Conservation (phyloP, 2,888 invertebrate genomes). For the Caenorhabditis panamensis region DNA sequence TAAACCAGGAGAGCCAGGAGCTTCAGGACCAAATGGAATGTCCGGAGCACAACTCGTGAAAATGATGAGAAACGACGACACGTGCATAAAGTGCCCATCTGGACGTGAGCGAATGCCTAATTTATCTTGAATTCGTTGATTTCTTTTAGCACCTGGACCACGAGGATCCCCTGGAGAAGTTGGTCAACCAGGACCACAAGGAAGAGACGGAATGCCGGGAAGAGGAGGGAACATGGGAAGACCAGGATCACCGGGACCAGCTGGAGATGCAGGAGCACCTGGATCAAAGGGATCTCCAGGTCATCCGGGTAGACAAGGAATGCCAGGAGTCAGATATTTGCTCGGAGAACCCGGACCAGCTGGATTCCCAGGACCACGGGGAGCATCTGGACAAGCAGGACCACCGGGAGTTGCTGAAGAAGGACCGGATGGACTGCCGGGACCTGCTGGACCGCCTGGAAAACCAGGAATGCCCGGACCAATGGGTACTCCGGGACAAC, state of each 20-base stretch:
- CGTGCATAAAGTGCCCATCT: conserved; percentile 69
- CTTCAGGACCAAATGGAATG: conserved; percentile 63
- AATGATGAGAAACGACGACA: conserved; percentile 55
- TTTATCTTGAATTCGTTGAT: not conserved
- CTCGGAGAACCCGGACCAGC: conserved; percentile 61
- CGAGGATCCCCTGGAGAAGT: conserved; percentile 55
- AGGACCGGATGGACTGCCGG: conserved; percentile 72
- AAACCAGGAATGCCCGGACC: conserved; percentile 70
- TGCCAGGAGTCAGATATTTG: conserved; percentile 58
- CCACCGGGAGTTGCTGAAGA: conserved; percentile 70
- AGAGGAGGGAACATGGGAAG: conserved; percentile 55
- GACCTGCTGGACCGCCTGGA: conserved; percentile 68
- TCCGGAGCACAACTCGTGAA: conserved; percentile 44
- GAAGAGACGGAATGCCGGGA: conserved; percentile 64
- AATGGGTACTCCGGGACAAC: conserved; percentile 66
- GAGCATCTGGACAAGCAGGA: conserved; percentile 62
- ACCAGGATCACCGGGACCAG: conserved; percentile 63
- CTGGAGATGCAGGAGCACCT: conserved; percentile 59
- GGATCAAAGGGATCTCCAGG: conserved; percentile 59
- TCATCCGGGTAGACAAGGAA: conserved; percentile 55
- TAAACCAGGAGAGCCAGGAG: conserved; percentile 58
- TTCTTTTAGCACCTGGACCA: conserved; percentile 59
- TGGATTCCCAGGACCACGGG: conserved; percentile 66
- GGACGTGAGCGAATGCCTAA: conserved; percentile 44
- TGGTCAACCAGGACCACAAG: conserved; percentile 66